Percentiles rank a stretch among this genome's conserved stretches.
Conservation (phyloP, 2,888 invertebrate species). For the Eristalis pertinax region DNA sequence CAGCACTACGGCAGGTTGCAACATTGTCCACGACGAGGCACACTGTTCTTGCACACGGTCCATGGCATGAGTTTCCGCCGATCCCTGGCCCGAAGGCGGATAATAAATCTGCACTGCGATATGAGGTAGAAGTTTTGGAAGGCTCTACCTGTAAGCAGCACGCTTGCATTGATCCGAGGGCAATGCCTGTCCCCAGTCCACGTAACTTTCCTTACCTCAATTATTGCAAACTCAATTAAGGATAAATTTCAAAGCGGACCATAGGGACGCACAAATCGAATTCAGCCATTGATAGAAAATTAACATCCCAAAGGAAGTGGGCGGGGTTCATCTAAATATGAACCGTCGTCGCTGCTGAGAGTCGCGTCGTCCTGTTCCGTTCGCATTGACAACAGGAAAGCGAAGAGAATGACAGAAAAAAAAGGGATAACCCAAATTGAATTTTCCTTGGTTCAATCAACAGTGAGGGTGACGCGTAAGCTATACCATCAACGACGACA, state of each 20-base stretch:
- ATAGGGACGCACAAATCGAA: conserved; percentile 67
- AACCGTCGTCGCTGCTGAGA: conserved; percentile 25
- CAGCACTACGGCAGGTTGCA: background rate
- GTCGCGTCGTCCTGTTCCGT: conserved; percentile 3
- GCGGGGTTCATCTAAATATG: conserved; percentile 59
- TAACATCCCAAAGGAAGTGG: conserved; percentile 70
- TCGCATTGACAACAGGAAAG: background rate
- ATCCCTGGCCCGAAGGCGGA: background rate
- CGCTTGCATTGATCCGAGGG: background rate
- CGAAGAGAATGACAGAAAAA: conserved; percentile 3
- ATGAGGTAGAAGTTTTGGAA: background rate
- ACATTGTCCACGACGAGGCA: background rate
- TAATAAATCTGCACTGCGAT: background rate
- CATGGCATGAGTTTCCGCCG: background rate
- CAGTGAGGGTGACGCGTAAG: conserved; percentile 69
- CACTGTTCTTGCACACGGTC: background rate
- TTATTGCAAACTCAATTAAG: conserved; percentile 69
- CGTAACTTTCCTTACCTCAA: conserved; percentile 52
- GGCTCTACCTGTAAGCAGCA: background rate
- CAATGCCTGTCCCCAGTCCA: background rate
- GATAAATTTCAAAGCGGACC: conserved; percentile 66
- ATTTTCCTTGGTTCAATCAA: conserved; percentile 70
- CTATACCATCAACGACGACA: conserved; percentile 41
- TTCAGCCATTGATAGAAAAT: conserved; percentile 66
- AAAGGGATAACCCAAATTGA: conserved; percentile 70